Percentiles rank a stretch among this genome's conserved stretches.
Conservation (phyloP, 2,888 invertebrate species). For the Reticulitermes lucifugus region DNA sequence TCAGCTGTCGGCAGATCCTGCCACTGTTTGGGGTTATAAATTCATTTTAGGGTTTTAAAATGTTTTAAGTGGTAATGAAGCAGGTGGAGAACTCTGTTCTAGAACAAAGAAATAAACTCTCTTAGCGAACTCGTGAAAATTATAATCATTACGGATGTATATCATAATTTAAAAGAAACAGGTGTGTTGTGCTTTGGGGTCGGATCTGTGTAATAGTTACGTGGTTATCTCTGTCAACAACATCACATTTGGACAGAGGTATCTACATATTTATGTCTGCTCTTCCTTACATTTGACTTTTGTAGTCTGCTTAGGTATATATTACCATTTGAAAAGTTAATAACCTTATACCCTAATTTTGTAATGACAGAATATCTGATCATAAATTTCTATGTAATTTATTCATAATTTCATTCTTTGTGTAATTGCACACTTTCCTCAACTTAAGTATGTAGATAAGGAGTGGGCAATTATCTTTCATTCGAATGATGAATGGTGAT, state of each 20-base stretch:
- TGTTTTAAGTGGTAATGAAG: neutral
- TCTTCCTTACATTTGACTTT: neutral
- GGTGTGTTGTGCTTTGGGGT: neutral
- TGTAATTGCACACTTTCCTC: too few species aligned
- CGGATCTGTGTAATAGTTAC: neutral
- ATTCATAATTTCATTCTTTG: too few species aligned
- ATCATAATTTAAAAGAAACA: slow-evolving; percentile 1
- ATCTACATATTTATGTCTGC: neutral
- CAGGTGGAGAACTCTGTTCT: slow-evolving; percentile 1
- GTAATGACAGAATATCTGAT: neutral
- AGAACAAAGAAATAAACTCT: neutral
- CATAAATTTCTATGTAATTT: too few species aligned
- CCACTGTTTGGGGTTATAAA: neutral
- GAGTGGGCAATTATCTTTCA: too few species aligned
- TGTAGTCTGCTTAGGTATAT: neutral
- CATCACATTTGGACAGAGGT: neutral
- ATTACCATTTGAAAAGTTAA: neutral
- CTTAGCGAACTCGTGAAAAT: neutral
- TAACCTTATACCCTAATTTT: neutral
- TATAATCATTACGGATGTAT: neutral
- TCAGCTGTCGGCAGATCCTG: neutral
- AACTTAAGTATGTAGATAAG: too few species aligned
- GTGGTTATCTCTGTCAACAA: neutral
- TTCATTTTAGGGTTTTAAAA: slow-evolving; percentile 11
- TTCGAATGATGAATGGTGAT: too few species aligned